A percentile compares a stretch with the other conserved stretches of the same genome.
These are phyloP conservation scores for Drosophila truncata DNA, from an alignment of 1,140 invertebrate species.

Conservation along the genomic window DNA sequence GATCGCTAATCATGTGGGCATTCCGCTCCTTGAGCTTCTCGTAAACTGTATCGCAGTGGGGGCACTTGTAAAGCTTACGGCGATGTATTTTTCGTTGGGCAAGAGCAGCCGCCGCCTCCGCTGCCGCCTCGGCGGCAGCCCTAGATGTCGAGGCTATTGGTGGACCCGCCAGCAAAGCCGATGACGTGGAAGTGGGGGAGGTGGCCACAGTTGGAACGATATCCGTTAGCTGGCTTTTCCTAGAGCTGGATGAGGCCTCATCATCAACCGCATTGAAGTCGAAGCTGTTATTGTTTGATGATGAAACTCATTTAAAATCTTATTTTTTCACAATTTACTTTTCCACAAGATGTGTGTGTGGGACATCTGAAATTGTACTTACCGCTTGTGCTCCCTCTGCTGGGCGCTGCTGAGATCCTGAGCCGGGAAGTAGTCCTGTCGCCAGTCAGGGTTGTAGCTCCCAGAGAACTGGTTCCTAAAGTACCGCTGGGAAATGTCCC, in stretches of 20 bases:
- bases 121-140: slow-evolving; percentile 66
- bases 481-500: slow-evolving; percentile 77
- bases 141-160: slow-evolving; percentile 73
- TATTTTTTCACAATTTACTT: neutral
- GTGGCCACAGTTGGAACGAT: slow-evolving; percentile 24
- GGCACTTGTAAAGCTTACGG: slow-evolving; percentile 79
- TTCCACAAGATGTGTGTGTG: too few species aligned
- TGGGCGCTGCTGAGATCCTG: slow-evolving; percentile 78
- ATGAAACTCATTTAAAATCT: neutral
- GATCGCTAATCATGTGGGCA: slow-evolving; percentile 75
- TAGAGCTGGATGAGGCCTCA: slow-evolving; percentile 47
- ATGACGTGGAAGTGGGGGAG: slow-evolving; percentile 64
- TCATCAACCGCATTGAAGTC: slow-evolving; percentile 69
- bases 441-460: slow-evolving; percentile 77
- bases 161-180: slow-evolving; percentile 76
- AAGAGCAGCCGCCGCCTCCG: slow-evolving; percentile 57
- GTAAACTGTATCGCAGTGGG: slow-evolving; percentile 73
- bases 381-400: slow-evolving; percentile 64
- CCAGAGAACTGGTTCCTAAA: slow-evolving; percentile 77
- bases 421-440: slow-evolving; percentile 71
- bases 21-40: slow-evolving; percentile 81
- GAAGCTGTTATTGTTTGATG: slow-evolving; percentile 46
- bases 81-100: slow-evolving; percentile 57
- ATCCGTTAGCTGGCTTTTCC: slow-evolving; percentile 58
- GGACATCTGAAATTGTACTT: neutral